A percentile compares a stretch with the other conserved stretches of the same genome.
These are phyloP conservation scores for Cosmorhoe ocellata DNA, from an alignment of 2,888 invertebrate species.

Conservation along the genomic window DNA sequence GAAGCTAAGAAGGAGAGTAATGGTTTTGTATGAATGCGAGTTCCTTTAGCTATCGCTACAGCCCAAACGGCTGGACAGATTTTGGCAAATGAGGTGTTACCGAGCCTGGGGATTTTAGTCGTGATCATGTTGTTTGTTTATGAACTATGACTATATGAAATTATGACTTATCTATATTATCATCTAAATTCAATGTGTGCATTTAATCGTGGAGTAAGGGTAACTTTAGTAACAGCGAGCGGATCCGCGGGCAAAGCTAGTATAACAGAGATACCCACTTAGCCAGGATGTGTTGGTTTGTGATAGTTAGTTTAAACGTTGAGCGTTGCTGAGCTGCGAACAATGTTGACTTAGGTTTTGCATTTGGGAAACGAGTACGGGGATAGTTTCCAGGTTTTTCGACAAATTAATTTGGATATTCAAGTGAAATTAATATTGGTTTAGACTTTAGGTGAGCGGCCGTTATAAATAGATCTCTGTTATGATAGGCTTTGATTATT, in stretches of 20 bases:
- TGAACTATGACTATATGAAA: too few species aligned
- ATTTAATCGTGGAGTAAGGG: too few species aligned
- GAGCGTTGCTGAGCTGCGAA: conserved; percentile 1
- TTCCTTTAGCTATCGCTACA: too few species aligned
- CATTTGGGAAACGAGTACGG: conserved; percentile 4
- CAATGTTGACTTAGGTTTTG: conserved; percentile 17
- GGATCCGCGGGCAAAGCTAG: background rate
- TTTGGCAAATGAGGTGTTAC: too few species aligned
- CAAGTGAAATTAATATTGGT: background rate
- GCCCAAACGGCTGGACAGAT: too few species aligned
- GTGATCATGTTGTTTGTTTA: too few species aligned
- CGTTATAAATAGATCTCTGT: background rate
- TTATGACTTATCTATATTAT: too few species aligned
- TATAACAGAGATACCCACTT: conserved; percentile 4
- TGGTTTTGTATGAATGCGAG: too few species aligned
- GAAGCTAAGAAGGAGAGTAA: too few species aligned
- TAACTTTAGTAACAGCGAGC: background rate
- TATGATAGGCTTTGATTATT: background rate
- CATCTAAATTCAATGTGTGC: too few species aligned
- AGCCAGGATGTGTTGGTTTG: conserved; percentile 12
- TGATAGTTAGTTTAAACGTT: conserved; percentile 9
- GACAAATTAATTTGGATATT: background rate
- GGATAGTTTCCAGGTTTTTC: background rate
- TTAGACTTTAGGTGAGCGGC: background rate
- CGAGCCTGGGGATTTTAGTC: too few species aligned